Base-by-base conservation (phyloP, 2,113 vertebrate genomes). In the Azemiops feae region DNA sequence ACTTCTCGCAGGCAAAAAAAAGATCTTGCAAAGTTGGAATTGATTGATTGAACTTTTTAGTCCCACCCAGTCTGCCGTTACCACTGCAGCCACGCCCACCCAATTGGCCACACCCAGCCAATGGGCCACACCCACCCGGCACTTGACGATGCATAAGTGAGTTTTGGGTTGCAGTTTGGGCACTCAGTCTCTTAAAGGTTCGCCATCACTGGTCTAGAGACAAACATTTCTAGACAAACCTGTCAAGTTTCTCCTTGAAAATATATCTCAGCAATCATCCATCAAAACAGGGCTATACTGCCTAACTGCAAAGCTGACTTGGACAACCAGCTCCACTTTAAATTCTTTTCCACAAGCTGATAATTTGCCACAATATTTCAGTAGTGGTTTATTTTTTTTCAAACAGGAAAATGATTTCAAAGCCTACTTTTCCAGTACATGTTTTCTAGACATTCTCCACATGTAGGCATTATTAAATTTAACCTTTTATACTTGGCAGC, bases 401-500 rank as follows among this genome's bases (percentile, higher is more conserved):
- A 50, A 88, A 55, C 14, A 14, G 45, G n/a, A 14, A 88, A 69
- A 74, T 92, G 22, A 88, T 92, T 85, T 85, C 45, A 92, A 89
- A 92, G n/a, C 87, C 60, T 85, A 47, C 47, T 88, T 89, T 74
- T 45, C 25, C 25, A 34, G 92, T 22, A 30, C 74, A 9, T 27
- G 64, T 47, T 69, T 89, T 50, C 64, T 18, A 85, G 88, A 74
- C 69, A 58, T 22, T 57, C 57, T 34, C 89, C 69, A 6, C 69
- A 85, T 57, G 18, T 30, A 20, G 88, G 27, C 39, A 5, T 85
- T 89, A 89, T 92, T 92, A 89, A 47, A 85, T 92, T 92, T 85
- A 85, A 89, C 39, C 88, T 92, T 92, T 92, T 89, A 85, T 85
- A 85, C 85, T 92, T 89, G 58, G 88, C 45, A 50, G 47, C 53